Evolutionary conservation across 2,113 vertebrate species (phyloP).

Genomic region (Myiagra hebetior): DNA sequence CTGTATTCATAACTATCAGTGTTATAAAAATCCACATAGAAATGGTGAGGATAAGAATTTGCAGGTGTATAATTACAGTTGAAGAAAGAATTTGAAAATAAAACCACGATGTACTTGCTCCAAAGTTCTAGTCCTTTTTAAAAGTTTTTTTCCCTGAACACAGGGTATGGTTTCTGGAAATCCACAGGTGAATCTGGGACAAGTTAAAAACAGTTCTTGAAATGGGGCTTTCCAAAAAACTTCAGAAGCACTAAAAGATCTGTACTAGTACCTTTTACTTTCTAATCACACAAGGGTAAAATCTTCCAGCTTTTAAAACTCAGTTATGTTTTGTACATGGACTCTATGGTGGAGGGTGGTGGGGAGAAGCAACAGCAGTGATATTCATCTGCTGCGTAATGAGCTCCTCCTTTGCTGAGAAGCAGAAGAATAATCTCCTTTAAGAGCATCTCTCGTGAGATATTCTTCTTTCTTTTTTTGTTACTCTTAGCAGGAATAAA

Average conservation of each 20-base stretch:
- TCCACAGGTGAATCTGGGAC: background rate
- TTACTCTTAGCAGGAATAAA: background rate
- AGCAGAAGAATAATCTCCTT: background rate
- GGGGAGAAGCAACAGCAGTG: background rate
- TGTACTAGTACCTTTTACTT: background rate
- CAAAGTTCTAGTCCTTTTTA: background rate
- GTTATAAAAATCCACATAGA: background rate
- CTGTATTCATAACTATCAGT: background rate
- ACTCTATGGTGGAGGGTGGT: background rate
- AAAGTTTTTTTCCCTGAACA: fast-evolving
- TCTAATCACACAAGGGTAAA: background rate
- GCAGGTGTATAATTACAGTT: background rate
- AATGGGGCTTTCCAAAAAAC: background rate
- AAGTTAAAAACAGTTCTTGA: background rate
- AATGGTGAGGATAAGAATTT: background rate
- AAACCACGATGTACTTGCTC: background rate
- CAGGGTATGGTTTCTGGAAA: background rate
- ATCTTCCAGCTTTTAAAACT: background rate
- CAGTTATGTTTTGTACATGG: background rate
- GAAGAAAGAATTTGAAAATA: background rate
- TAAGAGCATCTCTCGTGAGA: background rate
- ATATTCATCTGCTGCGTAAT: background rate
- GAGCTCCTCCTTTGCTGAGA: background rate
- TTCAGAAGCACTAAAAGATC: background rate
- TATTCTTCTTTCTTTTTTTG: background rate